phyloP scores from a whole-genome alignment of 1,140 invertebrate species.

The Philopotamus ludificatus region DNA sequence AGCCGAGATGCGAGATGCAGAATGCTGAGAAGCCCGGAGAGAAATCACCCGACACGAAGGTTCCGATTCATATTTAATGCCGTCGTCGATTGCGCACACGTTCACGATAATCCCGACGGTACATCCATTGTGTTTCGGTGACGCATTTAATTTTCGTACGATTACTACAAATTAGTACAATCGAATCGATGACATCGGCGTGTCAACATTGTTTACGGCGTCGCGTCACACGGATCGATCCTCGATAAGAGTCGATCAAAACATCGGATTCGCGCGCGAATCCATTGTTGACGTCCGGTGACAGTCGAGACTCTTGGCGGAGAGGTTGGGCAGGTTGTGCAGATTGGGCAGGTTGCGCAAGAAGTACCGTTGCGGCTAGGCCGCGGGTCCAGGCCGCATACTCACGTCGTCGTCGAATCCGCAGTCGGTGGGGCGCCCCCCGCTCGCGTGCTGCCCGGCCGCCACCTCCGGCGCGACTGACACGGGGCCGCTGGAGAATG shows the following conservation, averaged over 20 bases:
- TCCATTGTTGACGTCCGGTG: neutral
- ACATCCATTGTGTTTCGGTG: no score
- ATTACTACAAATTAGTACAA: no score
- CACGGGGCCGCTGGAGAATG: conserved; percentile 22
- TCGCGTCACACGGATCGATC: neutral
- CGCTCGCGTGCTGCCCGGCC: neutral
- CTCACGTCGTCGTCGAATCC: neutral
- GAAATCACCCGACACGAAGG: no score
- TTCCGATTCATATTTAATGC: no score
- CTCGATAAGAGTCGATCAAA: no score
- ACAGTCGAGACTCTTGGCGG: neutral
- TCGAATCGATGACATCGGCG: no score
- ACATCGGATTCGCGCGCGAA: no score
- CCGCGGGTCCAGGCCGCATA: neutral
- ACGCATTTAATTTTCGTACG: no score
- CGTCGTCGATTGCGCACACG: no score
- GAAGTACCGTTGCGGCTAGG: neutral
- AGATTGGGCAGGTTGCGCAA: neutral
- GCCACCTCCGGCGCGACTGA: conserved; percentile 13
- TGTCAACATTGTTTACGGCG: neutral
- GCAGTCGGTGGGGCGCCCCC: neutral
- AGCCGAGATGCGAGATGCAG: no score
- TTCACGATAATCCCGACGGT: no score
- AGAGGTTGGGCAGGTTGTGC: neutral
- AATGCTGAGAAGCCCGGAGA: no score